Conservation (phyloP, 2,113 vertebrate genomes). For the Plotosus lineatus region DNA sequence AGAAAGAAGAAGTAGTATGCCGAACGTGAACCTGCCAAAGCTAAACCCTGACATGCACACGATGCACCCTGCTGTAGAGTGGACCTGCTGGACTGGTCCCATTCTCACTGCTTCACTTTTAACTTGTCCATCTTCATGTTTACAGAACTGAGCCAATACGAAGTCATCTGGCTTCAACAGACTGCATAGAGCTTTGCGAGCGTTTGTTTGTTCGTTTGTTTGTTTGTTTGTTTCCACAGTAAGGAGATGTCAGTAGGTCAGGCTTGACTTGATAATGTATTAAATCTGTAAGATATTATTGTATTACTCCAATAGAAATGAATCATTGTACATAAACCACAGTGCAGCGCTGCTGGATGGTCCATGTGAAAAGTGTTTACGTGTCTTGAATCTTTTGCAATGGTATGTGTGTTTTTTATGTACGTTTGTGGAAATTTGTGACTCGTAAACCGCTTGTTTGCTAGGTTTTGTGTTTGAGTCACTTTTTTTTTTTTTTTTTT, state of each 20-base stretch:
- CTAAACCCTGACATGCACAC: slow-evolving; percentile 48
- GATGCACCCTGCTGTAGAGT: slow-evolving; percentile 47
- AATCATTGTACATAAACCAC: slow-evolving; percentile 46
- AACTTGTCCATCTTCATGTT: slow-evolving; percentile 48
- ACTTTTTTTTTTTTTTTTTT: slow-evolving; percentile 3
- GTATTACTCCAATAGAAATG: slow-evolving; percentile 36
- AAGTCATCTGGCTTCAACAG: slow-evolving; percentile 43
- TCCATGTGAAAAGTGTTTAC: slow-evolving; percentile 44
- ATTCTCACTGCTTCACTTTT: slow-evolving; percentile 39
- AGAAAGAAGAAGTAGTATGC: neutral
- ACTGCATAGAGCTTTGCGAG: slow-evolving; percentile 45
- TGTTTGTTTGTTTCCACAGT: slow-evolving; percentile 43
- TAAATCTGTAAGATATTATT: slow-evolving; percentile 52
- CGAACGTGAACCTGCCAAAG: slow-evolving; percentile 54
- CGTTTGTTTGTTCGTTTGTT: slow-evolving; percentile 35
- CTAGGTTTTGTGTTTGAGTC: slow-evolving; percentile 15
- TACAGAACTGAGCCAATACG: slow-evolving; percentile 55
- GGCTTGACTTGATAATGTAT: slow-evolving; percentile 47
- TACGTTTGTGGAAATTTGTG: slow-evolving; percentile 25
- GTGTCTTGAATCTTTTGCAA: slow-evolving; percentile 40
- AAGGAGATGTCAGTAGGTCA: slow-evolving; percentile 38
- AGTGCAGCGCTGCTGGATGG: slow-evolving; percentile 49
- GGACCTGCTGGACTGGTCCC: slow-evolving; percentile 52
- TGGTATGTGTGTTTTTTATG: slow-evolving; percentile 34
- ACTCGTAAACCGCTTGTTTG: slow-evolving; percentile 30